Conservation (phyloP, 2,797 vertebrate species). For the Botia almorhae region DNA sequence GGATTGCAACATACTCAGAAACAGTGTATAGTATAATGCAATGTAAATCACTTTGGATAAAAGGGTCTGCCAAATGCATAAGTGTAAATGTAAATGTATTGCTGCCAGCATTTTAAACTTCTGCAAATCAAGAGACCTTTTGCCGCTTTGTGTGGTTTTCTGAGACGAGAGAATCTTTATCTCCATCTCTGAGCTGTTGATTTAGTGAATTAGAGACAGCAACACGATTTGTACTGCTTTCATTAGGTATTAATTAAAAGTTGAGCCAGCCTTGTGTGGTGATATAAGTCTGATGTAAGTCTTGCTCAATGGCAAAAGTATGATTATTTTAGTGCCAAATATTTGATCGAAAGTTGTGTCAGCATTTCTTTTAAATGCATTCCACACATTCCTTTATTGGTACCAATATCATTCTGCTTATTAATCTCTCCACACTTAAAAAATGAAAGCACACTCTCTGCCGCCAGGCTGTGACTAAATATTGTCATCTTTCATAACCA, state of each 20-base stretch:
- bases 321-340: conserved; percentile 82
- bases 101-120: not conserved
- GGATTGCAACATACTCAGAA: too few relatives aligned
- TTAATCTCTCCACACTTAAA: too few relatives aligned
- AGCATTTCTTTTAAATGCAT: conserved; percentile 60
- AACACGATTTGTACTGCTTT: conserved; percentile 69
- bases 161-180: conserved; percentile 23
- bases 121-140: conserved; percentile 22
- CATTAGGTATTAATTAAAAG: conserved; percentile 78
- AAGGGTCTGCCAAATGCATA: too few relatives aligned
- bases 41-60: too few relatives aligned
- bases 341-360: conserved; percentile 71
- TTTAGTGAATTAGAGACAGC: conserved; percentile 72
- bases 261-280: conserved; percentile 73
- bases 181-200: conserved; percentile 45
- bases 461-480: conserved; percentile 56
- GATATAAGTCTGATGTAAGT: conserved; percentile 70
- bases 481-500: conserved; percentile 51
- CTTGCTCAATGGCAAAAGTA: conserved; percentile 81
- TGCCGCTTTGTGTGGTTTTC: conserved; percentile 10
- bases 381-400: conserved; percentile 29
- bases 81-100: conserved; percentile 16
- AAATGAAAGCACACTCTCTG: conserved; percentile 20
- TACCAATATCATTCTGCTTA: not conserved
- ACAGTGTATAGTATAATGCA: too few relatives aligned